A percentile compares a stretch with the other conserved stretches of the same genome.
Evolutionary conservation across 1,140 invertebrate genomes (phyloP).

Genomic region (Nasonia longicornis): DNA sequence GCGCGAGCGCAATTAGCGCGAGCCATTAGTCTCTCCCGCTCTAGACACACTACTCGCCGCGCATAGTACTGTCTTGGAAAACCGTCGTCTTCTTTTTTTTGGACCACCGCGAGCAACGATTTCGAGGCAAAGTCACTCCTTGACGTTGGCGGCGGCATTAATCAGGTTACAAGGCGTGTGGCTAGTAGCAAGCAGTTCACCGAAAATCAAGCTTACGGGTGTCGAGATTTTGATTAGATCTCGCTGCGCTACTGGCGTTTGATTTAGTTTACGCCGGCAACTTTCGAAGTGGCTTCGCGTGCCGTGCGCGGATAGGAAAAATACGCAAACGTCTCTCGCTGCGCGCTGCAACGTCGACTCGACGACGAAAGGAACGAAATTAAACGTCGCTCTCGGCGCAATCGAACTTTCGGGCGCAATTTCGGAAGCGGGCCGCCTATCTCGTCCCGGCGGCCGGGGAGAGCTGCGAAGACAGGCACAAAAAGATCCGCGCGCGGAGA

Average conservation of each 20-base stretch:
- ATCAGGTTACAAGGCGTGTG: too few relatives aligned
- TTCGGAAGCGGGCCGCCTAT: background rate
- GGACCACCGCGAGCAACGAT: too few relatives aligned
- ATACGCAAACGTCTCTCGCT: background rate
- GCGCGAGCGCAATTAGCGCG: conserved; percentile 52
- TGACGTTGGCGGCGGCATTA: too few relatives aligned
- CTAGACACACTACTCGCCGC: background rate
- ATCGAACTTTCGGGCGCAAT: conserved; percentile 31
- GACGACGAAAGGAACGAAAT: conserved; percentile 17
- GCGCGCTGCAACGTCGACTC: background rate
- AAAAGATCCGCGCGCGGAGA: conserved; percentile 7
- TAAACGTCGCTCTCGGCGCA: conserved; percentile 30
- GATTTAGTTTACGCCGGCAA: background rate
- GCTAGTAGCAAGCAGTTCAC: background rate
- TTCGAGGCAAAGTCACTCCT: too few relatives aligned
- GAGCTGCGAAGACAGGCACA: too few relatives aligned
- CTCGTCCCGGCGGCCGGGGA: too few relatives aligned
- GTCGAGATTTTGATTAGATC: background rate
- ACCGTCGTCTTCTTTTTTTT: too few relatives aligned
- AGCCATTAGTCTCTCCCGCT: conserved; percentile 52
- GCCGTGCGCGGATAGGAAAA: background rate
- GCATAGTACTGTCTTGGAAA: background rate
- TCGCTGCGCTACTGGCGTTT: background rate
- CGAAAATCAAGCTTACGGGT: background rate
- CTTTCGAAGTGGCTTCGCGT: background rate